phyloP scores from a whole-genome alignment of 2,888 invertebrate genomes.

The Zaprionus lineosus region DNA sequence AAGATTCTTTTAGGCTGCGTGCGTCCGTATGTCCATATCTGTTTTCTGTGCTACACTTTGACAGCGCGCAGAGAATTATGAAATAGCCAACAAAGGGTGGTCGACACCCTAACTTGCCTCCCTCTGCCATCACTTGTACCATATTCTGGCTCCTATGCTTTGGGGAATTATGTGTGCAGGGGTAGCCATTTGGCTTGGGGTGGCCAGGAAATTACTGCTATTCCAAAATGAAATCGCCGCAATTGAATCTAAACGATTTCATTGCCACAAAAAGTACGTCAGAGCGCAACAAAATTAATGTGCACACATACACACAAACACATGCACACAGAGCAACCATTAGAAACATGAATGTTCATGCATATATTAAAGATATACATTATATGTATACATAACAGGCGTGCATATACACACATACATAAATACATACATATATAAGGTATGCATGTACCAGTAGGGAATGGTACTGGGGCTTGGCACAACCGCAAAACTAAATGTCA shows the following conservation, averaged over 20 bases:
- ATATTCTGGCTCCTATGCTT: slow-evolving; percentile 20
- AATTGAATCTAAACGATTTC: slow-evolving; percentile 76
- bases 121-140: slow-evolving; percentile 12
- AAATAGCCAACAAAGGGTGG: slow-evolving; percentile 60
- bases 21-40: slow-evolving; percentile 26
- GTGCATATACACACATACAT: slow-evolving; percentile 9
- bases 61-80: slow-evolving; percentile 53
- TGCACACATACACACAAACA: slow-evolving; percentile 19
- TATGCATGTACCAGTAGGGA: not conserved
- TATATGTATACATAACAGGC: slow-evolving; percentile 13
- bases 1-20: slow-evolving; percentile 43
- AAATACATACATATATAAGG: not conserved
- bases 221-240: slow-evolving; percentile 75
- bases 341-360: no score
- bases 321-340: no score
- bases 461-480: not conserved
- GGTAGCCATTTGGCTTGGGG: slow-evolving; percentile 36
- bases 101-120: slow-evolving; percentile 13
- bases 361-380: slow-evolving; percentile 18
- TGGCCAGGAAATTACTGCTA: slow-evolving; percentile 71
- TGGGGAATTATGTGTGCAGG: slow-evolving; percentile 26
- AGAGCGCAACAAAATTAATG: slow-evolving; percentile 47
- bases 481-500: slow-evolving; percentile 45
- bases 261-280: slow-evolving; percentile 71
- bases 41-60: slow-evolving; percentile 27